phyloP scores from a whole-genome alignment of 1,140 invertebrate species.

The Plutomurus gul region DNA sequence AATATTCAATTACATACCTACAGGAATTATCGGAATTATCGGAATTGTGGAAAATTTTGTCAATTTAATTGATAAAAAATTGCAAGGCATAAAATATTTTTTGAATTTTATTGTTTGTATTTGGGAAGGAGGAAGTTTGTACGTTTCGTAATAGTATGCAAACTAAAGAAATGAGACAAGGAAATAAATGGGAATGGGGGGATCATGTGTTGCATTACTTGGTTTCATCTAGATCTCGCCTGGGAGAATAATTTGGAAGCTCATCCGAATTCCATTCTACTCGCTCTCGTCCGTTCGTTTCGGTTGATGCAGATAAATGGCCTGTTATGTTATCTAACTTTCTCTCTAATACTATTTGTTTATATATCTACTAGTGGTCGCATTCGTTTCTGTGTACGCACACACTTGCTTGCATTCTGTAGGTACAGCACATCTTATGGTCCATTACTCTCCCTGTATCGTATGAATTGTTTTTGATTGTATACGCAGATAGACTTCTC shows the following conservation, averaged over 20 bases:
- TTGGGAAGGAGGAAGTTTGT: too few species aligned
- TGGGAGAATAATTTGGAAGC: constrained; percentile 37
- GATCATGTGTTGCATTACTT: constrained; percentile 40
- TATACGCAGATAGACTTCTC: constrained; percentile 4
- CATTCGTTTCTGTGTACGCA: too few species aligned
- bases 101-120: too few species aligned
- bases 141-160: not conserved
- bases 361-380: not conserved
- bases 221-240: constrained; percentile 19
- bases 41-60: too few species aligned
- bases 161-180: constrained; percentile 14
- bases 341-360: not conserved
- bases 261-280: constrained; percentile 40
- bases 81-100: too few species aligned
- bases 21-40: too few species aligned
- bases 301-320: constrained; percentile 41
- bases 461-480: not conserved
- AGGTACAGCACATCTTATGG: not conserved
- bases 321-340: constrained; percentile 29
- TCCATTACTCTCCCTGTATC: not conserved
- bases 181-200: constrained; percentile 39
- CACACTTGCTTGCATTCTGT: not conserved
- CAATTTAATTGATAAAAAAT: too few species aligned
- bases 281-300: not conserved
- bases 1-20: too few species aligned